phyloP scores from a whole-genome alignment of 2,888 invertebrate genomes.

The Sericinus montela region DNA sequence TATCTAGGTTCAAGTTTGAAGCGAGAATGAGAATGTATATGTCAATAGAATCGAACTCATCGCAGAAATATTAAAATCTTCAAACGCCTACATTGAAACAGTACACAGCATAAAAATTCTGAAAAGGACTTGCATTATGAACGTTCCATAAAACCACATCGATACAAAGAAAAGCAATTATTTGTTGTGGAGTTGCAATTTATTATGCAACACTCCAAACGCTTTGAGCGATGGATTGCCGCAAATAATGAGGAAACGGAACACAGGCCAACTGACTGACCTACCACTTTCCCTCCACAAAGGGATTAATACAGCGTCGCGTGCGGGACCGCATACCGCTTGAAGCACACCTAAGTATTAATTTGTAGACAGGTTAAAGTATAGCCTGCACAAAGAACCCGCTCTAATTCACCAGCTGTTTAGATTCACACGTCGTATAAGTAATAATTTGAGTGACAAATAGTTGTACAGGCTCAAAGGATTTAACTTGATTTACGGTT shows the following conservation, averaged over 20 bases:
- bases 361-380: slow-evolving; percentile 28
- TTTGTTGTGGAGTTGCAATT: background rate
- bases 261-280: background rate
- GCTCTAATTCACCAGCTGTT: slow-evolving; percentile 29
- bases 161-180: background rate
- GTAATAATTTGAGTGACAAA: slow-evolving; percentile 17
- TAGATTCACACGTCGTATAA: slow-evolving; percentile 23
- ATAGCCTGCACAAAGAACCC: slow-evolving; percentile 19
- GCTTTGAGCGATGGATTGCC: slow-evolving; percentile 4
- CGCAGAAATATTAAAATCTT: no score
- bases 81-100: no score
- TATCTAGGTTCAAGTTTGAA: no score
- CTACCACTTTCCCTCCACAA: slow-evolving; percentile 1
- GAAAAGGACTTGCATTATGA: no score
- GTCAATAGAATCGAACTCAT: no score
- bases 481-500: background rate
- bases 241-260: slow-evolving; percentile 7
- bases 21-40: no score
- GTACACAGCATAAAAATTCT: no score
- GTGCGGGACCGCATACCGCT: slow-evolving; percentile 1
- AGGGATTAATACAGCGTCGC: slow-evolving; percentile 7
- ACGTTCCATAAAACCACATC: background rate
- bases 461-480: slow-evolving; percentile 1
- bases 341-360: slow-evolving; percentile 14
- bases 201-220: slow-evolving; percentile 2